Evolutionary conservation across 2,797 vertebrate species (phyloP), one percentile per base, ranked within the genome.

Genomic region (Sternotherus odoratus): DNA sequence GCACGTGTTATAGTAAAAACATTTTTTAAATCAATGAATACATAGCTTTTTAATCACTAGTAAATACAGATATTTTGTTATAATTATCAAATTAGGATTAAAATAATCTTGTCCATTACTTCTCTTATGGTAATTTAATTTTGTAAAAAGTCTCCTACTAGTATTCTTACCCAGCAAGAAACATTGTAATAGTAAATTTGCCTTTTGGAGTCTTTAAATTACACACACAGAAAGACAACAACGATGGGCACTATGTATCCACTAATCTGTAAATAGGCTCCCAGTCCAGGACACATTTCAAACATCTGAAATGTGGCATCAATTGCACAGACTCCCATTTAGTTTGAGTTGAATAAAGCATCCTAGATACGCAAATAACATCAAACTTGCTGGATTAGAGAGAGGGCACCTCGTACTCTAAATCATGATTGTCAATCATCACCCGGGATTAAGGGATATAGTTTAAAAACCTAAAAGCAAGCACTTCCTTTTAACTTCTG

Each of bases 371-470:
- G 98, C 99, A 99, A 99, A 99, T 99, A 99, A 99, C 99, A 99
- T 99, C 99, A 99, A 99, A 99, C 99, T 99, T 99, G 98, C 98
- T 98, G 98, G 99, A 99, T 99, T 99, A 99, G 98, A 99, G 99
- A 99, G 99, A 98, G 98, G 98, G 99, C 98, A 99, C 99, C 99
- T 99, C 99, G 98, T 99, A 99, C 99, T 99, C 99, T 99, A 99
- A 99, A 99, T 99, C 99, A 99, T 98, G 99, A 99, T 99, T 99
- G 99, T 99, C 99, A 99, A 99, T 99, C 99, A 99, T 99, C 98
- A 98, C 98, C 98, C 98, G 98, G 99, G 99, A 99, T 99, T 99
- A 99, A 99, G 98, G 99, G 99, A 99, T 99, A 99, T 99, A 99
- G 99, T 99, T 99, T 99, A 99, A 99, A 99, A 99, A 99, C 98